These are phyloP conservation scores for Smutsia gigantea DNA, from an alignment of 2,797 vertebrate genomes.

Conservation along the genomic window DNA sequence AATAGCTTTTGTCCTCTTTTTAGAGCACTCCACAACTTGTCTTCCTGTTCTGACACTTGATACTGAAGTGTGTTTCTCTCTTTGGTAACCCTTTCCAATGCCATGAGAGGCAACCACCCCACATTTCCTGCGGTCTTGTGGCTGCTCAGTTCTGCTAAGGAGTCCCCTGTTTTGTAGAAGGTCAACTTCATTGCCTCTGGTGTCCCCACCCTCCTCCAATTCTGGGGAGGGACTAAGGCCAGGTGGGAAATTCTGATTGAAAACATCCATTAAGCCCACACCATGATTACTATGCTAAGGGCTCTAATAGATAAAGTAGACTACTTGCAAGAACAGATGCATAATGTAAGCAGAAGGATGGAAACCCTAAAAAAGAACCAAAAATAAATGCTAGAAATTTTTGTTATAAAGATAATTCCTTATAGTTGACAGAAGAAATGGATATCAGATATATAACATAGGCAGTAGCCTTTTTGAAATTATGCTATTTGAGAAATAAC, in stretches of 20 bases:
- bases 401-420: background rate
- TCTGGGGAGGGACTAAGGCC: too few relatives aligned
- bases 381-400: background rate
- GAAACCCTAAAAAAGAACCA: background rate
- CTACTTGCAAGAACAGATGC: background rate
- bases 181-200: too few relatives aligned
- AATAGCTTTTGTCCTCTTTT: too few relatives aligned
- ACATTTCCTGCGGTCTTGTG: too few relatives aligned
- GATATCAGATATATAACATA: slow-evolving; percentile 3
- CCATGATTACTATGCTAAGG: background rate
- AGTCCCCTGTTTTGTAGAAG: too few relatives aligned
- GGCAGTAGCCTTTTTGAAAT: background rate
- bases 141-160: too few relatives aligned
- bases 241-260: background rate
- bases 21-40: too few relatives aligned
- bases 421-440: background rate
- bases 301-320: background rate
- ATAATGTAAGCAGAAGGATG: background rate
- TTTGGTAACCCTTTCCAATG: too few relatives aligned
- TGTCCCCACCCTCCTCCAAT: too few relatives aligned
- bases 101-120: too few relatives aligned
- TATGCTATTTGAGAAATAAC: background rate
- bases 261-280: background rate
- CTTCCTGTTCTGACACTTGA: too few relatives aligned
- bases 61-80: too few relatives aligned